Conservation (phyloP, 2,797 vertebrate genomes). For the Sebastes nivosus region DNA sequence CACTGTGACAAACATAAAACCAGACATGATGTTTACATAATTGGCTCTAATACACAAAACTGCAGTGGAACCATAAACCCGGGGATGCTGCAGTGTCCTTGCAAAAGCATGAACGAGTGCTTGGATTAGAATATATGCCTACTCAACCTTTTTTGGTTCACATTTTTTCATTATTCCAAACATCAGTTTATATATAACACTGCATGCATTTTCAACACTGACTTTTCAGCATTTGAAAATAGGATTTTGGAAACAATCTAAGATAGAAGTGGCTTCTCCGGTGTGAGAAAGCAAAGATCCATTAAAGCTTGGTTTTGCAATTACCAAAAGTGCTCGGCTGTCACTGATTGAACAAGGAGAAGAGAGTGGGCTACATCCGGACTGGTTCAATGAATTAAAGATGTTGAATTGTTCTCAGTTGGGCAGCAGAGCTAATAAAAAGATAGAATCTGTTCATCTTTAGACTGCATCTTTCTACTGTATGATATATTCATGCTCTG, state of each 20-base stretch:
- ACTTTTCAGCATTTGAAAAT: background rate
- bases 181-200: background rate
- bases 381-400: background rate
- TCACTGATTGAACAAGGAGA: slow-evolving; percentile 1
- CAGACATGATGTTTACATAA: background rate
- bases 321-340: slow-evolving; percentile 13
- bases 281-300: background rate
- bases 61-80: background rate
- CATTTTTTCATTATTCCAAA: background rate
- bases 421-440: background rate
- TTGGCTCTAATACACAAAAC: background rate
- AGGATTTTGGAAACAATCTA: background rate
- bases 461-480: background rate
- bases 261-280: background rate
- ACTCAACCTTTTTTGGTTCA: background rate
- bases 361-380: background rate
- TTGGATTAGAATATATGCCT: background rate
- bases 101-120: background rate
- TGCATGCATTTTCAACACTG: background rate
- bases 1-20: background rate
- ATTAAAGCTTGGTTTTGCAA: slow-evolving; percentile 1
- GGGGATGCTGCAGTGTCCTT: background rate
- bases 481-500: background rate
- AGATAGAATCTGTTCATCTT: background rate
- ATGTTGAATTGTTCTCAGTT: background rate